phyloP scores from a whole-genome alignment of 2,888 invertebrate species.

The Bunonema sp. region DNA sequence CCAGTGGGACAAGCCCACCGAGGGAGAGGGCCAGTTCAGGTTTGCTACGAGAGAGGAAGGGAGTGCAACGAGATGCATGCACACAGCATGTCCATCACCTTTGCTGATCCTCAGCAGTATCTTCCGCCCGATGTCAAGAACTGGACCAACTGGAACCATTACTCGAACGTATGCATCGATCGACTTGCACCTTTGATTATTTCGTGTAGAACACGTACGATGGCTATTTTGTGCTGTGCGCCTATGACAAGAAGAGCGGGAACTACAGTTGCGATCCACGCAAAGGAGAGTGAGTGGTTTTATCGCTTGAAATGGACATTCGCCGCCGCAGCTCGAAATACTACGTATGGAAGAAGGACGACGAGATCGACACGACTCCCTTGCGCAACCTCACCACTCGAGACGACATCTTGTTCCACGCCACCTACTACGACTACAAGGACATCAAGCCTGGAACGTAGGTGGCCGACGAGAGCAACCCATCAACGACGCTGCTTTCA shows the following conservation, averaged over 20 bases:
- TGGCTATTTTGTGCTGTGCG: neutral
- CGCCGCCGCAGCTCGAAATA: too few species aligned
- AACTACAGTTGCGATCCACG: neutral
- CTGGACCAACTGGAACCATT: neutral
- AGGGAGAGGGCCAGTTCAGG: constrained; percentile 13
- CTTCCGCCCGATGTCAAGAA: neutral
- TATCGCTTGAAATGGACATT: too few species aligned
- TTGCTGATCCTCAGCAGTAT: neutral
- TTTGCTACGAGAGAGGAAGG: too few species aligned
- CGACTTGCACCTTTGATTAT: neutral
- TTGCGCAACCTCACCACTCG: too few species aligned
- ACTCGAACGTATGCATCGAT: too few species aligned
- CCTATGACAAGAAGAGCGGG: neutral
- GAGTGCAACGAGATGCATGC: too few species aligned
- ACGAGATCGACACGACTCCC: neutral
- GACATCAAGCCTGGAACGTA: constrained; percentile 8
- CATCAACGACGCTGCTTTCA: neutral
- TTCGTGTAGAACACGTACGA: too few species aligned
- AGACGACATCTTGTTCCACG: neutral
- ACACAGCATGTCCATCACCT: too few species aligned
- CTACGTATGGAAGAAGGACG: neutral
- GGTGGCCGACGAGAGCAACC: neutral
- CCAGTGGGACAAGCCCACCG: constrained; percentile 9
- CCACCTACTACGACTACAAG: neutral
- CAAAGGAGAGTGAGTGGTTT: constrained; percentile 1